Conservation (phyloP, 2,113 vertebrate species). For the Chaetops frenatus region DNA sequence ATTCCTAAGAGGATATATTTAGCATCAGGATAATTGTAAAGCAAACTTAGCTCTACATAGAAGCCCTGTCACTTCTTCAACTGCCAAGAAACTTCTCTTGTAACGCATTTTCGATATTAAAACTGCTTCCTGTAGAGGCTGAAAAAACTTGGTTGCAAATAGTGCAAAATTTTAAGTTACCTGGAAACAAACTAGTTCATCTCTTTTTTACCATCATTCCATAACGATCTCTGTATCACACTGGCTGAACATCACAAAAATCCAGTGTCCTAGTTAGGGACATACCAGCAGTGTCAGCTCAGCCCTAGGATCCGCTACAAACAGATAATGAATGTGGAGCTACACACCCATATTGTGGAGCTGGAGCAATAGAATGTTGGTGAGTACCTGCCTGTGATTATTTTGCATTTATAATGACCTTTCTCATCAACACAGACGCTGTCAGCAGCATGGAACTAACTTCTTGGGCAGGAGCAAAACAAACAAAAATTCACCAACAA, state of each 20-base stretch:
- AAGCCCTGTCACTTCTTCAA: conserved; percentile 32
- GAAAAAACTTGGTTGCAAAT: neutral
- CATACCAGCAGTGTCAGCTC: neutral
- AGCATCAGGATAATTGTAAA: conserved; percentile 14
- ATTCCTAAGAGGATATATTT: conserved; percentile 43
- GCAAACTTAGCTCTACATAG: conserved; percentile 31
- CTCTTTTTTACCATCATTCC: neutral
- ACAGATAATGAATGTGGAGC: neutral
- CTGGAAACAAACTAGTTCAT: neutral
- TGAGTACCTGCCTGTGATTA: neutral
- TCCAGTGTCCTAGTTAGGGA: neutral
- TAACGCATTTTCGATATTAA: neutral
- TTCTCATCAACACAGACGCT: neutral
- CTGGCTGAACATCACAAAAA: neutral
- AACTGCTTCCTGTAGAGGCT: neutral
- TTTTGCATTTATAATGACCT: neutral
- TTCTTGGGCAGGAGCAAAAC: neutral
- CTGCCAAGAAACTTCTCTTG: conserved; percentile 30
- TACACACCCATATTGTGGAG: rapidly evolving
- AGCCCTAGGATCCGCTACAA: neutral
- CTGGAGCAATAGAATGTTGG: neutral
- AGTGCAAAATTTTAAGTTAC: neutral
- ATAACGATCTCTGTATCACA: neutral
- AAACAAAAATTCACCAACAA: neutral
- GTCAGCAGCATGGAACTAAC: neutral